Conservation (phyloP, 2,797 vertebrate species). For the Phoeniculus purpureus region DNA sequence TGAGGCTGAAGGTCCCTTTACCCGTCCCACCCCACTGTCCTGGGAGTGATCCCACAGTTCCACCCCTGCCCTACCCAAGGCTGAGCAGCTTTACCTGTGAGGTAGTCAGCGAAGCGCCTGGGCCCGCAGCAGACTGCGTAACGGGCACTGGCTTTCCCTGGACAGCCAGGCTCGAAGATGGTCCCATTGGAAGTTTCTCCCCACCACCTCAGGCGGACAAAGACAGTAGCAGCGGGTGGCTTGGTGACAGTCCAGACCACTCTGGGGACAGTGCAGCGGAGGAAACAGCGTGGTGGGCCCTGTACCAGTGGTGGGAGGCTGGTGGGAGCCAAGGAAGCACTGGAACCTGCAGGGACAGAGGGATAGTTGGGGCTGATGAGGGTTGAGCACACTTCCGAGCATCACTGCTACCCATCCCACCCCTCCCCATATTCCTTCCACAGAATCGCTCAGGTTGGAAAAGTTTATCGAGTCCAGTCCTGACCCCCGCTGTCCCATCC, state of each 20-base stretch:
- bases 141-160: slow-evolving; percentile 82
- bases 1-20: too few relatives aligned
- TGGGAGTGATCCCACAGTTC: too few relatives aligned
- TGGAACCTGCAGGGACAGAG: slow-evolving; percentile 75
- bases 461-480: too few relatives aligned
- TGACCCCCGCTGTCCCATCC: too few relatives aligned
- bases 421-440: too few relatives aligned
- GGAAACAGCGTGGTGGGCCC: slow-evolving; percentile 90
- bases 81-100: slow-evolving; percentile 81
- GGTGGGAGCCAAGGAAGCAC: slow-evolving; percentile 83
- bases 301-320: slow-evolving; percentile 92
- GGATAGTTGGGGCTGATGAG: too few relatives aligned
- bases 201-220: slow-evolving; percentile 93
- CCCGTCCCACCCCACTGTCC: too few relatives aligned
- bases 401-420: neutral
- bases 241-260: slow-evolving; percentile 86
- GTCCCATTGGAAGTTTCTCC: slow-evolving; percentile 91
- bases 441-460: too few relatives aligned
- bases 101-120: slow-evolving; percentile 91
- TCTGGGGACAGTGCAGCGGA: slow-evolving; percentile 84
- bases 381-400: neutral
- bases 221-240: slow-evolving; percentile 76
- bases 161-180: slow-evolving; percentile 82
- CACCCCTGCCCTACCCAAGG: neutral
- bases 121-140: slow-evolving; percentile 91